phyloP scores from a whole-genome alignment of 2,797 vertebrate species.

The Notolabrus celidotus region DNA sequence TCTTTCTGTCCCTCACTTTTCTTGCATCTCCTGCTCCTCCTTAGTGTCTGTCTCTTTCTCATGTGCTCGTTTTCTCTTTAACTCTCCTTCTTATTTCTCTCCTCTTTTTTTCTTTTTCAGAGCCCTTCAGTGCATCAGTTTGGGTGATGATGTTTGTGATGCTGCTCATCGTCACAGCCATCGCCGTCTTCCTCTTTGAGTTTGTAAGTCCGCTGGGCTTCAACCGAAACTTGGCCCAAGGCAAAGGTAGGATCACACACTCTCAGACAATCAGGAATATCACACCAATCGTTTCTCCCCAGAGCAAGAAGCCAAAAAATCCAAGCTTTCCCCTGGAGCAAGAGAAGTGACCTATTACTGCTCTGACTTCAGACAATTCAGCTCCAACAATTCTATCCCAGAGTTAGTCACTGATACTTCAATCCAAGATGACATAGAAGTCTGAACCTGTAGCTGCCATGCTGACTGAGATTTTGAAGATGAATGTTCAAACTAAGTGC shows the following conservation, averaged over 20 bases:
- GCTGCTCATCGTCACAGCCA: slow-evolving; percentile 96
- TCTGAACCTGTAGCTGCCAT: slow-evolving; percentile 24
- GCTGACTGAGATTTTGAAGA: slow-evolving; percentile 14
- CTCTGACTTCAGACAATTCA: slow-evolving; percentile 38
- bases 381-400: slow-evolving; percentile 27
- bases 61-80: slow-evolving; percentile 35
- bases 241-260: slow-evolving; percentile 90
- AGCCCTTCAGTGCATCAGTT: slow-evolving; percentile 98
- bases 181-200: slow-evolving; percentile 98
- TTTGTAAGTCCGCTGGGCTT: slow-evolving; percentile 98
- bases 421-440: slow-evolving; percentile 30
- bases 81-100: slow-evolving; percentile 15
- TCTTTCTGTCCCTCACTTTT: slow-evolving; percentile 25
- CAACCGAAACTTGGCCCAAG: slow-evolving; percentile 96
- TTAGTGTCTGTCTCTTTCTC: slow-evolving; percentile 17
- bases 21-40: slow-evolving; percentile 25
- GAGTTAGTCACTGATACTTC: slow-evolving; percentile 4
- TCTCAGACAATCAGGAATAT: slow-evolving; percentile 30
- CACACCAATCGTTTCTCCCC: slow-evolving; percentile 40
- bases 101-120: slow-evolving; percentile 72
- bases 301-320: slow-evolving; percentile 30
- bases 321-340: slow-evolving; percentile 49
- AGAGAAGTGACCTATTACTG: slow-evolving; percentile 54
- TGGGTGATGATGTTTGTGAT: slow-evolving; percentile 99
- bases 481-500: too few species aligned